A percentile compares a stretch with the other conserved stretches of the same genome.
Conservation (phyloP, 2,888 invertebrate genomes). For the Meliscaeva auricollis region DNA sequence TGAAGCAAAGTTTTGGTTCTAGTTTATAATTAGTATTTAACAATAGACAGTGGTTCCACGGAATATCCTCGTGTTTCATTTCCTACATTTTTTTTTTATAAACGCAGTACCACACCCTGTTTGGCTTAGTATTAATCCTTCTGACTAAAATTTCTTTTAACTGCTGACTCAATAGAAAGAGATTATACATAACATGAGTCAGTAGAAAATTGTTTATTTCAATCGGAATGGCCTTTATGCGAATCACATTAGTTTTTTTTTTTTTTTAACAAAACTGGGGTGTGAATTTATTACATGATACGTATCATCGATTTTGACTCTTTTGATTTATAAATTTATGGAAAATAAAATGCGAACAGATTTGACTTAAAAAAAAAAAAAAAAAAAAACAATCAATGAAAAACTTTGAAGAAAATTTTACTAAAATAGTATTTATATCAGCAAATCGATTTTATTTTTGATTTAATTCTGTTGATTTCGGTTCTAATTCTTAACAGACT, state of each 20-base stretch:
- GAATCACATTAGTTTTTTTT: background rate
- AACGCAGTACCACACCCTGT: conserved; percentile 10
- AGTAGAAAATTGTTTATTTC: conserved; percentile 1
- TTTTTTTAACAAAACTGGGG: background rate
- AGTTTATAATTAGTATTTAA: background rate
- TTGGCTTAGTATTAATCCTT: conserved; percentile 2
- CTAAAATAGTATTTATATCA: no score
- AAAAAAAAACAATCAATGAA: no score
- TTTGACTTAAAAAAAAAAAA: no score
- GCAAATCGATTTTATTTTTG: no score
- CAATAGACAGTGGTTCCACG: background rate
- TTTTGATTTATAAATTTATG: conserved; percentile 6
- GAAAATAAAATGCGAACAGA: no score
- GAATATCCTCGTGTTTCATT: background rate
- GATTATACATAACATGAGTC: background rate
- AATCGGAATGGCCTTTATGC: conserved; percentile 18
- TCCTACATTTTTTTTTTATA: background rate
- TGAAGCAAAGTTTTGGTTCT: background rate
- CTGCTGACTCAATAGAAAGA: conserved; percentile 24
- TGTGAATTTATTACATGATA: conserved; percentile 9
- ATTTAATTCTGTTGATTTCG: no score
- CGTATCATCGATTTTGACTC: background rate
- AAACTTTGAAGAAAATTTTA: no score
- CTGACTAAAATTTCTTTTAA: background rate
- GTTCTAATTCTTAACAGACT: no score